Evolutionary conservation across 92 coral and sea anemone species (phyloP), one percentile per base, ranked within the genome.

Genomic region (Micromussa lordhowensis): DNA sequence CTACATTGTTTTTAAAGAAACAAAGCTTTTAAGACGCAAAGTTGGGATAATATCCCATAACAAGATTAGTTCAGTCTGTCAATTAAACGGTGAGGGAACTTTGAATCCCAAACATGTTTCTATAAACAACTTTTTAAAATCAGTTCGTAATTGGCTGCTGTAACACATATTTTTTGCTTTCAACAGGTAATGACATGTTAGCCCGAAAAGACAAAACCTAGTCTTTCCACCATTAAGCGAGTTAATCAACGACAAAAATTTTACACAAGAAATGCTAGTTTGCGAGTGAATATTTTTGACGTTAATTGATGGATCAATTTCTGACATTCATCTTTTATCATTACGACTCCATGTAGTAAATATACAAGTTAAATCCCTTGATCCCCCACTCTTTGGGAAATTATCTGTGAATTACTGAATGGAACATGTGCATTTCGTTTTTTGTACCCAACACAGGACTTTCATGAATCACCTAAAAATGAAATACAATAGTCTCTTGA

Each of bases 51-150:
- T 32, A 64, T 80, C 18, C 31, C 34, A 34, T 80, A 80, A 80
- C 83, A 80, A 34, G 72, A 80, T 80, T 80, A 80, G 61, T 34
- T 22, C 55, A 31, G 28, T 26, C 5, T 29, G 38, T 78, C 82
- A 34, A 11, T 22, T 59, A 59, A 59, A 57, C 40, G 1, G 77
- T 51, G 54, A 28, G 24, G 51, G 48, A 35, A 35, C 32, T 53
- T 49, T 53, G 66, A 53, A 77, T 13, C 2, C 63, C 81, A 26
- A 48, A 12, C 9, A 77, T 29, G n/a, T 48, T 77, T n/a, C n/a
- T 10, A 77, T 24, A 5, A 77, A 21, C 66, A 51, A 32, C 14
- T 72, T 72, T 15, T 30, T 8, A 72, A 34, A 28, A 72, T 26
- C 19, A 7, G 24, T 34, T 72, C 77, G 53, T 35, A 49, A 72